Percentiles rank a stretch among this genome's conserved stretches.
These are phyloP conservation scores for Acanthiza pusilla DNA, from an alignment of 2,797 vertebrate genomes.

Conservation along the genomic window DNA sequence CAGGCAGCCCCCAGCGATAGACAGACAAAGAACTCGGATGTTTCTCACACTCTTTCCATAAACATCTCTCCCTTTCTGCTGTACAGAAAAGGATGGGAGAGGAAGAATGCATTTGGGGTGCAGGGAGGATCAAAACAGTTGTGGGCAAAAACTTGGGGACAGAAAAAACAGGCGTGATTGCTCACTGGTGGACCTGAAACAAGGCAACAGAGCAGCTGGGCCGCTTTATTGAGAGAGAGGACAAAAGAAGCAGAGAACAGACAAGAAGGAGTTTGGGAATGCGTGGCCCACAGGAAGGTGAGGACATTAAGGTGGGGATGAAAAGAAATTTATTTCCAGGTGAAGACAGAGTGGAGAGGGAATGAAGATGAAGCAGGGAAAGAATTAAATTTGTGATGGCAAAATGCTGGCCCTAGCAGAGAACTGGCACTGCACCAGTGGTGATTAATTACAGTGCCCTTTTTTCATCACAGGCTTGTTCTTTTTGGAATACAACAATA, in stretches of 20 bases:
- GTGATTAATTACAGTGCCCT: neutral
- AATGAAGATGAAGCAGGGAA: neutral
- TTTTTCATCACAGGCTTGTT: neutral
- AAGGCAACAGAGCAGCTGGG: neutral
- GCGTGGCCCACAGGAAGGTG: neutral
- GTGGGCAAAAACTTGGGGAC: neutral
- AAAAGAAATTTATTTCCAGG: neutral
- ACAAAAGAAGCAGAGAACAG: neutral
- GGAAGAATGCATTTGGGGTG: neutral
- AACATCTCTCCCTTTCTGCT: neutral
- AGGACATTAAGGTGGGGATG: neutral
- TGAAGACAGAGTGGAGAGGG: neutral
- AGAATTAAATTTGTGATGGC: neutral
- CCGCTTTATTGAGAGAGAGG: neutral
- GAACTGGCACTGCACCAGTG: neutral
- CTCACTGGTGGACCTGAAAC: neutral
- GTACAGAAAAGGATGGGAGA: neutral
- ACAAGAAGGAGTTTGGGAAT: neutral
- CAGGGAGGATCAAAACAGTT: neutral
- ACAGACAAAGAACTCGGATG: accelerated
- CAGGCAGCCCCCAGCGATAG: neutral
- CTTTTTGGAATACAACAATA: neutral
- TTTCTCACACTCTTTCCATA: neutral
- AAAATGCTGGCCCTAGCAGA: neutral
- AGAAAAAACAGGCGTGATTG: neutral